Evolutionary conservation across 2,888 invertebrate genomes (phyloP).

Genomic region (Meliscaeva auricollis): DNA sequence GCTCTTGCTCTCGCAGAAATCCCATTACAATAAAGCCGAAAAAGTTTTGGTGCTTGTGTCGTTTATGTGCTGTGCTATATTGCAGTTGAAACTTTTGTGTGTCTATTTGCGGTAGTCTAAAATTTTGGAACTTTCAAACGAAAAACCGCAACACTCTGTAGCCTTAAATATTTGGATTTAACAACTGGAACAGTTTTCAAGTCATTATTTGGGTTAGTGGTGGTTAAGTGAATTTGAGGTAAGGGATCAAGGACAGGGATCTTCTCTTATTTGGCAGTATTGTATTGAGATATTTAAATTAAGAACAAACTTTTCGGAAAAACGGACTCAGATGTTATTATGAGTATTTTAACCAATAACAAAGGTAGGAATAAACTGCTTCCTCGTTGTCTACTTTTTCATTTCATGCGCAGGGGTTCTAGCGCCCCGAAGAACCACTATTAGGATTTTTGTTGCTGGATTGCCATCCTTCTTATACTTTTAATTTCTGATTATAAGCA

Average conservation of each 20-base stretch:
- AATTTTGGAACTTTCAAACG: conserved; percentile 3
- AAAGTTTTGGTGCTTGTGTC: conserved; percentile 5
- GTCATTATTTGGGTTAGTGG: background rate
- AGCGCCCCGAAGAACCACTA: too few species aligned
- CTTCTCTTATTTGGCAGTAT: too few species aligned
- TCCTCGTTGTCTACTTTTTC: too few species aligned
- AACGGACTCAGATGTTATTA: too few species aligned
- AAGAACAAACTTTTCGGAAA: too few species aligned
- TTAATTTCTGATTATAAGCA: too few species aligned
- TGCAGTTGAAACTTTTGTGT: background rate
- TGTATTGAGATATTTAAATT: too few species aligned
- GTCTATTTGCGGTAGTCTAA: conserved; percentile 20
- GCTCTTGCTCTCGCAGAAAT: background rate
- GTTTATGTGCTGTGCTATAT: background rate
- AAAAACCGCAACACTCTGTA: background rate
- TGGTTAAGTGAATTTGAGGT: conserved; percentile 4
- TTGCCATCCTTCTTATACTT: too few species aligned
- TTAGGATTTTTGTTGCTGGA: too few species aligned
- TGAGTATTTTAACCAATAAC: too few species aligned
- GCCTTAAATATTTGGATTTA: conserved; percentile 7
- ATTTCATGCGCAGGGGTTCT: too few species aligned
- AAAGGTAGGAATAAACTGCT: too few species aligned
- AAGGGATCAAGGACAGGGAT: background rate
- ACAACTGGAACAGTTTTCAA: background rate
- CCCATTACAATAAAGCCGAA: conserved; percentile 10